Conservation (phyloP, 2,797 vertebrate genomes). For the Mormyrus hasselquistii region DNA sequence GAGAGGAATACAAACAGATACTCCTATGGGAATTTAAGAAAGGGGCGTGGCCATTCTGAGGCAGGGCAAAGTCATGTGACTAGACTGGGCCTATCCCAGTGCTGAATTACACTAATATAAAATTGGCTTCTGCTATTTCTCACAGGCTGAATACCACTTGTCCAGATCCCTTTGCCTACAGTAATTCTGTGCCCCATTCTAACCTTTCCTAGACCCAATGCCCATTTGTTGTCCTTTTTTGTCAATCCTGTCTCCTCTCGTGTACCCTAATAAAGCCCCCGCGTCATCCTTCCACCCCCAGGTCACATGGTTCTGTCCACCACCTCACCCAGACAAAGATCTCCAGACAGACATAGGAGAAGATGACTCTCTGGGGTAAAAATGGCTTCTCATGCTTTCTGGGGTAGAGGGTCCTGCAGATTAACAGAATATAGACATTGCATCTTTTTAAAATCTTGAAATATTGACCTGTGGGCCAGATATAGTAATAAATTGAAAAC, state of each 20-base stretch:
- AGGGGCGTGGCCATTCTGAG: neutral
- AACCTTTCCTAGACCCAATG: neutral
- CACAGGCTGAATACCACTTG: neutral
- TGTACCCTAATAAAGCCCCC: neutral
- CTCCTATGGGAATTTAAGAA: neutral
- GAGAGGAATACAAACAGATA: neutral
- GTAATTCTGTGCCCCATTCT: neutral
- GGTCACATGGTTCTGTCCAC: neutral
- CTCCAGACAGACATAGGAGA: neutral
- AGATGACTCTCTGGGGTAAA: neutral
- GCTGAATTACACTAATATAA: neutral
- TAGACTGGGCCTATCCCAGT: neutral
- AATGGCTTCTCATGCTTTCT: neutral
- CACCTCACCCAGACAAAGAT: neutral
- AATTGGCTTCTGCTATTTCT: neutral
- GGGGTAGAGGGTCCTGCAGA: neutral
- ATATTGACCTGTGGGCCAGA: neutral
- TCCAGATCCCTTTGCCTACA: neutral
- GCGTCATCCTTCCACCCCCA: neutral
- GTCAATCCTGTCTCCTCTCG: neutral
- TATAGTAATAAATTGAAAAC: neutral
- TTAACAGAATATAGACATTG: neutral
- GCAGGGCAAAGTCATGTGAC: neutral
- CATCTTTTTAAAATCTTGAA: neutral
- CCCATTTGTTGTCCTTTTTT: neutral